Evolutionary conservation across 2,113 vertebrate genomes (phyloP), one percentile per base, ranked within the genome.

Genomic region (Erinaceus europaeus): DNA sequence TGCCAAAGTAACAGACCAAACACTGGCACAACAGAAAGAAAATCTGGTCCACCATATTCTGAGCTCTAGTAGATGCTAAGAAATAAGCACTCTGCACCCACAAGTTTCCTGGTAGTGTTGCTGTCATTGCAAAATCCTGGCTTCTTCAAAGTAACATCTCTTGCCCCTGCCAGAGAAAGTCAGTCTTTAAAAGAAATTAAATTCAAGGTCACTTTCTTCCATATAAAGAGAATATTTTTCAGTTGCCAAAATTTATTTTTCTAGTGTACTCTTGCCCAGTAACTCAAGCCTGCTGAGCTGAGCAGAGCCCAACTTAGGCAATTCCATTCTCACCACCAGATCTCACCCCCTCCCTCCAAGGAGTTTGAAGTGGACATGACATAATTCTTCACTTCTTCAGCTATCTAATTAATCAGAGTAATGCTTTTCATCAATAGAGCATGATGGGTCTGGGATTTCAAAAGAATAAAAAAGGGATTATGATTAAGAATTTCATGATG

Each of bases 211-310:
- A 91, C 34, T 89, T 68, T 86, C 42, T 89, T 89, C 36, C 57
- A 93, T 77, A 75, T 91, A 69, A 93, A 90, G 38, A 77, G 86
- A 89, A 76, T 82, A 93, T 88, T 89, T 81, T 89, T 84, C 77
- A 71, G 69, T 50, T 89, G 91, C 92, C 87, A 89, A 83, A 94
- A 76, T 88, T 93, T 36, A 75, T 91, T 90, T 91, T 81, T 81
- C 77, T 86, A 91, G 89, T 71, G 53, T 89, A 55, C 53, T 90
- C 68, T 90, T 86, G 85, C 48, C 50, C 86, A 92, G 38, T 90
- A 90, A 85, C 75, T 89, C 79, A 72, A 62, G 72, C 53, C 64
- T 91, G 55, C 76, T 25, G 3, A 48, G 1, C 86, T 94, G 91
- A 77, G 74, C 15, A 36, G 52, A 71, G 42, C 77, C 79, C 91